phyloP scores from a whole-genome alignment of 2,113 vertebrate species.

The Pteruthius melanotis region DNA sequence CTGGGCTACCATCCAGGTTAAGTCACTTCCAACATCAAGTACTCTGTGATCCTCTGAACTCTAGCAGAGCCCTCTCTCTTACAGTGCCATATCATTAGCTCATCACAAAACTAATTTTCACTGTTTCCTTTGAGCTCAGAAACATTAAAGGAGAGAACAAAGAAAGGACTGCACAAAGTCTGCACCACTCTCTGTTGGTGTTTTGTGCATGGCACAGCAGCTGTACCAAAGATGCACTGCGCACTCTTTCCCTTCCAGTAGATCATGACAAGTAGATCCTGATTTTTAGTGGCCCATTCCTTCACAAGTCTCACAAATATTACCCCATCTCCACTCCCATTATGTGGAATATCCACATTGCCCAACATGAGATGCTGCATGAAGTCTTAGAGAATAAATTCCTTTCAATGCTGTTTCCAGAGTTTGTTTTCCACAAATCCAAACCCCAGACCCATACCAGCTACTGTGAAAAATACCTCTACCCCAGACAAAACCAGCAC shows the following conservation, averaged over 20 bases:
- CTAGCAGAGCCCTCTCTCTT: neutral
- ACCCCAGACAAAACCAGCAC: neutral
- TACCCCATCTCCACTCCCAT: neutral
- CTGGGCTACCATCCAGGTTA: neutral
- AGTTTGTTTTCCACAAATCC: neutral
- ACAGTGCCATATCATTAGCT: neutral
- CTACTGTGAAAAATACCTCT: too few species aligned
- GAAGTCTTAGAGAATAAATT: neutral
- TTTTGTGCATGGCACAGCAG: neutral
- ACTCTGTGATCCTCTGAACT: neutral
- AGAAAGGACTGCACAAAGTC: neutral
- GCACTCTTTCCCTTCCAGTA: neutral
- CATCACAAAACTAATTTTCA: neutral
- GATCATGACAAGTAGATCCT: neutral
- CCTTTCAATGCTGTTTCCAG: neutral
- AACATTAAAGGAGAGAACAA: neutral
- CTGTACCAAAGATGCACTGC: neutral
- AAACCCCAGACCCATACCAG: neutral
- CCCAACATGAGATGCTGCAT: neutral
- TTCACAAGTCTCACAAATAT: neutral
- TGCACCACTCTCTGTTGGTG: neutral
- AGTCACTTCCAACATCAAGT: neutral
- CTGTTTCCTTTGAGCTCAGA: neutral
- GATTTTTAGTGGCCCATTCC: neutral
- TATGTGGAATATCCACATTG: neutral